Base-by-base conservation (phyloP, 2,113 vertebrate species). In the Microtus pennsylvanicus region DNA sequence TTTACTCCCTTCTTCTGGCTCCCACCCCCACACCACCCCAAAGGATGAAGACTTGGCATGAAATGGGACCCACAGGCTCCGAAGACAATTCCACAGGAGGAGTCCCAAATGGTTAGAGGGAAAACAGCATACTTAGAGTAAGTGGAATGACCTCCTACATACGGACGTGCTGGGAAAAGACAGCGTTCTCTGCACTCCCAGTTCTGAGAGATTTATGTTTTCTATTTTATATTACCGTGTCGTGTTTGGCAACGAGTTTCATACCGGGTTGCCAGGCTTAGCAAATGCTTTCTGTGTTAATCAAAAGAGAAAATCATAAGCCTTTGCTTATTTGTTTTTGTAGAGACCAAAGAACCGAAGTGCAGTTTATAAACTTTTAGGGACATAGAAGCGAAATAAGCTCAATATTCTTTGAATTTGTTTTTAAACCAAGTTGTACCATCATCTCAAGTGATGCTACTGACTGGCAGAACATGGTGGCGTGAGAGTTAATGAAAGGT, bases 31-130 rank as follows among this genome's bases (percentile, higher is more conserved):
- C 78, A 10, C 78, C 67, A 58, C 85, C 93, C 90, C 80, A 70
- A 91, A 94, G 86, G 86, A 92, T 52, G 22, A 88, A 90, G 93
- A 90, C 74, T 96, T 97, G 97, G 97, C 95, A 61, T 38, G 26
- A 77, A 81, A 55, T 5, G 4, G 28, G 67, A 45, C 93, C 65
- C 52, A 30, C 70, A 70, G 95, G n/a, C 91, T 95, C 85, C 2
- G 81, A 93, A 87, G 86, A 83, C 81, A 90, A 58, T 94, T 97
- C 96, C 74, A 65, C 45, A 89, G 80, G 94, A 96, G 76, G 70
- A 97, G 90, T 94, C 96, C 94, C 94, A 97, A 97, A 94, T 94
- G 90, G 83, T 94, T 93, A 94, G 93, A 90, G 45, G 85, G 78
- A 94, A 94, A 95, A 95, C 92, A 97, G 77, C 42, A 70, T 45